Evolutionary conservation across 2,888 invertebrate species (phyloP), one percentile per base, ranked within the genome.

Genomic region (Lasiommata megera): DNA sequence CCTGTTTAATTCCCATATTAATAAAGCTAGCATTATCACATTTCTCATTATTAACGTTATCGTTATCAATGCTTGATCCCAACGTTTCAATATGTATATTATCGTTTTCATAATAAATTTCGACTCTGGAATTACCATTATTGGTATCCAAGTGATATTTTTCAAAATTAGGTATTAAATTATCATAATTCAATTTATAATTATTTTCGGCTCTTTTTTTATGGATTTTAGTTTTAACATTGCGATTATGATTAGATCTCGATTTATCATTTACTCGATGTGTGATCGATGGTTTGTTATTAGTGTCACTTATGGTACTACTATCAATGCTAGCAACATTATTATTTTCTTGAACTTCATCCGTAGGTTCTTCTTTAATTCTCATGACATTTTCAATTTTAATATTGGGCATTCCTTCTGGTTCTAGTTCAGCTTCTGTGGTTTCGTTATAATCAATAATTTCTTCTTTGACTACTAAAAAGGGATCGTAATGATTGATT

Each of bases 281-380:
- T 46, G 16, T 3, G 29, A 31, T 46, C 16, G 14, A 6, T 16
- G 43, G 6, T 43, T 23, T 12, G 11, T 46, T 29, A 29, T 12
- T 36, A 37, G 37, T 14, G 37, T 14, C 11, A 46, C 9, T 29
- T 8, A 16, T 11, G 16, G 3, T 46, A 11, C 11, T 14, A 9
- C 17, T 12, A 12, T 16, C 6, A 9, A 1, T 11, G 29, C 16
- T 14, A 29, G 11, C 14, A 23, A 28, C 2, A 8, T 8, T 28
- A 28, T 6, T n/a, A 8, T 44, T 12, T 12, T 29, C 28, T 3
- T 44, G 43, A 3, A 28, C n/a, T 17, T 28, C 14, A 8, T 44
- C 28, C 23, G 28, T 12, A 28, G 29, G 16, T 31, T 46, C 46
- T 46, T 46, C 46, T 46, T 46, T 46, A 31, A 46, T 29, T 31